A percentile compares a stretch with the other conserved stretches of the same genome.
Evolutionary conservation across 2,797 vertebrate species (phyloP).

Genomic region (Limosa lapponica): DNA sequence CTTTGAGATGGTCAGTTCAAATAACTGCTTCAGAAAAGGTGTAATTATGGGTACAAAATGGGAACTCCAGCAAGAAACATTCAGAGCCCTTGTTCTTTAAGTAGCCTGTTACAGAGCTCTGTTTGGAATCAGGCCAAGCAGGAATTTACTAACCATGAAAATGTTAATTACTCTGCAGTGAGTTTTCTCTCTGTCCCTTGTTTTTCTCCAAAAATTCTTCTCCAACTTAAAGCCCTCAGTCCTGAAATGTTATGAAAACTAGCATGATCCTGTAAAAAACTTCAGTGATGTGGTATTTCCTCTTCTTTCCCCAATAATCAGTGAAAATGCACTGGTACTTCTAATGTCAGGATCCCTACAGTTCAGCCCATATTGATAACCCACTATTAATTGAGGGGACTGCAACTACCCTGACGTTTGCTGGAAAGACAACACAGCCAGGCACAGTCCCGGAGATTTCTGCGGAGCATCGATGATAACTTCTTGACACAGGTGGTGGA

Average conservation of each 20-base stretch:
- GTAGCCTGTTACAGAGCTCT: not conserved
- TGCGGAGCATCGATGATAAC: too few relatives aligned
- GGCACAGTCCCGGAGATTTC: too few relatives aligned
- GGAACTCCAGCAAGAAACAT: not conserved
- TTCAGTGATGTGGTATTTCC: not conserved
- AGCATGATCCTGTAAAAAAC: not conserved
- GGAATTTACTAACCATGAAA: not conserved
- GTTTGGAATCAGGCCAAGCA: not conserved
- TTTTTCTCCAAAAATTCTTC: not conserved
- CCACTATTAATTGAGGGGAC: not conserved
- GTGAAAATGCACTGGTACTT: not conserved
- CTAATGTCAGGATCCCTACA: not conserved
- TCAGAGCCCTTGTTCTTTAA: not conserved
- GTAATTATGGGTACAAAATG: not conserved
- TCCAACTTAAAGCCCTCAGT: not conserved
- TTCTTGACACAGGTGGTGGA: too few relatives aligned
- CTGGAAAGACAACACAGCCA: too few relatives aligned
- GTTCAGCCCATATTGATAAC: not conserved
- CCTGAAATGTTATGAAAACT: not conserved
- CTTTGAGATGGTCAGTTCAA: not conserved
- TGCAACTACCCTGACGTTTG: too few relatives aligned
- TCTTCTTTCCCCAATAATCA: not conserved
- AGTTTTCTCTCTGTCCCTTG: not conserved
- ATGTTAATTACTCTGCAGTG: not conserved
- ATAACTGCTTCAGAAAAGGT: slow-evolving; percentile 3